These are phyloP conservation scores for Thamnophis sirtalis DNA, from an alignment of 2,113 vertebrate species.

Conservation along the genomic window DNA sequence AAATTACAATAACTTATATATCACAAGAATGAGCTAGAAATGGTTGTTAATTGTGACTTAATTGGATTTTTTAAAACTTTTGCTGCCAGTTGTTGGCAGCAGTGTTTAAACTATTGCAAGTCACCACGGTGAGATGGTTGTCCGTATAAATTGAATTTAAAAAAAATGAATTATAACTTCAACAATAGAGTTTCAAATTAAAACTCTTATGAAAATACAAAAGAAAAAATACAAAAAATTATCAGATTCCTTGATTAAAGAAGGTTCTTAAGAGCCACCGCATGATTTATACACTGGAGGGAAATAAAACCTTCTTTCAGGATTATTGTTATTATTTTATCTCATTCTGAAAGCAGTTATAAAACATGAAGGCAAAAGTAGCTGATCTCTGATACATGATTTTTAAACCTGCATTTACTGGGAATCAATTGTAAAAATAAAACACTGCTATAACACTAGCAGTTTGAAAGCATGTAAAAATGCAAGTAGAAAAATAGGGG, in stretches of 20 bases:
- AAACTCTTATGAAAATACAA: background rate
- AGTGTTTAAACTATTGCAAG: background rate
- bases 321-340: background rate
- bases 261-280: background rate
- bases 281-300: background rate
- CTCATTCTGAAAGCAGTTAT: too few species aligned
- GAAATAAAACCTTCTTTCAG: background rate
- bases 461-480: too few species aligned
- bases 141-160: background rate
- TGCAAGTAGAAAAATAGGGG: too few species aligned
- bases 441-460: background rate
- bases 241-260: background rate
- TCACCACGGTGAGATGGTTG: background rate
- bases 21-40: background rate
- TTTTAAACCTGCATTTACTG: background rate
- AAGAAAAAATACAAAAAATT: background rate
- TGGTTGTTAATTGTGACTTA: background rate
- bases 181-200: background rate
- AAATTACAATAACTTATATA: background rate
- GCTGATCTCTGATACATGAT: background rate
- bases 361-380: background rate
- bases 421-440: background rate
- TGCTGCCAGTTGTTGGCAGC: background rate
- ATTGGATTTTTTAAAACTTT: background rate
- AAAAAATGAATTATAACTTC: background rate